Conservation (phyloP, 2,113 vertebrate genomes). For the Dolichallabes microphthalmus region DNA sequence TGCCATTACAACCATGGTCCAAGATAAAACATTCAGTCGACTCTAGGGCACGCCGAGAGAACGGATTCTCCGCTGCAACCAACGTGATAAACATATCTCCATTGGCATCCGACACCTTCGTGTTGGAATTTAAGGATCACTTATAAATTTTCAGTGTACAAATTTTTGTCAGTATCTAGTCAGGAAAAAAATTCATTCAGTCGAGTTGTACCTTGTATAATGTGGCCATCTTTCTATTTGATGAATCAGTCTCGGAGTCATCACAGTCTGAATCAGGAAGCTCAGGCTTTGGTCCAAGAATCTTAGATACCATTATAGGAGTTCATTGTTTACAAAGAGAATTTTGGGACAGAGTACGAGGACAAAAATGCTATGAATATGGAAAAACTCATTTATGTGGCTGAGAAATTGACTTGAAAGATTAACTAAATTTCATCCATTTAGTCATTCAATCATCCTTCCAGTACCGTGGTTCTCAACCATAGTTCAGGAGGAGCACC, state of each 20-base stretch:
- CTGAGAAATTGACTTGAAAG: not conserved
- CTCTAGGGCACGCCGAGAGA: slow-evolving; percentile 82
- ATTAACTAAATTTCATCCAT: not conserved
- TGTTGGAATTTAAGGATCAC: not conserved
- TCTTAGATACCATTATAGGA: slow-evolving; percentile 66
- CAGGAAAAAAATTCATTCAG: not conserved
- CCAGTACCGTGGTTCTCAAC: too few species aligned
- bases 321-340: not conserved
- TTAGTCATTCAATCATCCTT: not conserved
- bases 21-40: slow-evolving; percentile 95
- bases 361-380: too few species aligned
- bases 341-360: not conserved
- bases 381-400: not conserved
- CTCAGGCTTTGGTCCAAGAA: slow-evolving; percentile 87
- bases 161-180: not conserved
- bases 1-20: slow-evolving; percentile 88
- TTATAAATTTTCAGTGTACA: not conserved
- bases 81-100: slow-evolving; percentile 84
- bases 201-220: slow-evolving; percentile 86
- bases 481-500: too few species aligned
- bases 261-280: slow-evolving; percentile 76
- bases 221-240: slow-evolving; percentile 89
- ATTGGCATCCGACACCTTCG: slow-evolving; percentile 84
- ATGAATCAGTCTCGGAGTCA: slow-evolving; percentile 78
- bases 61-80: slow-evolving; percentile 96